Evolutionary conservation across 2,888 invertebrate species (phyloP).

Genomic region (Diplazon laetatorius): DNA sequence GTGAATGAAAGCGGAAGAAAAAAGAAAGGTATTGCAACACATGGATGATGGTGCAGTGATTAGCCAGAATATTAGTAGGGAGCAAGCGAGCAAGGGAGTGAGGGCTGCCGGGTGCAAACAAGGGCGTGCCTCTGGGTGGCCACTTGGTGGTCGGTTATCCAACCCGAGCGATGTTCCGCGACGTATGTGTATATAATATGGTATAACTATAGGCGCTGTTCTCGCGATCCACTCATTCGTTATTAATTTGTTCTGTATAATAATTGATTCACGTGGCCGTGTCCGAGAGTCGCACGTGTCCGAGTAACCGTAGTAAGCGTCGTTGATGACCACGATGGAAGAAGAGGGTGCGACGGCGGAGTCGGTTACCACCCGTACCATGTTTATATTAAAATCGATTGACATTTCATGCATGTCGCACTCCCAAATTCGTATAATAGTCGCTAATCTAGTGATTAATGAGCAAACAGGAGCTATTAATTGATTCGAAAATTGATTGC

Average conservation of each 20-base stretch:
- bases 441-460: conserved; percentile 36
- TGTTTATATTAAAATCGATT: conserved; percentile 31
- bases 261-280: conserved; percentile 58
- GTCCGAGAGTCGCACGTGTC: conserved; percentile 48
- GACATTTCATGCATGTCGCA: conserved; percentile 22
- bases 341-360: conserved; percentile 48
- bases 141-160: too few species aligned
- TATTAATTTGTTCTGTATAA: conserved; percentile 64
- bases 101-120: conserved; percentile 40
- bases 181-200: neutral
- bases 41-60: conserved; percentile 58
- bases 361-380: neutral
- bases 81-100: neutral
- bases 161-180: neutral
- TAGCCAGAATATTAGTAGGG: conserved; percentile 48
- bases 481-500: conserved; percentile 13
- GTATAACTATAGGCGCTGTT: neutral
- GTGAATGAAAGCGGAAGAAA: too few species aligned
- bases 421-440: conserved; percentile 29
- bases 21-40: neutral
- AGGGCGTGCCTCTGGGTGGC: conserved; percentile 52
- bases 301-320: conserved; percentile 26
- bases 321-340: neutral
- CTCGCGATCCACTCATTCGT: conserved; percentile 44
- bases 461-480: conserved; percentile 23